These are phyloP conservation scores for Orthosia cruda DNA, from an alignment of 2,888 invertebrate species.

Conservation along the genomic window DNA sequence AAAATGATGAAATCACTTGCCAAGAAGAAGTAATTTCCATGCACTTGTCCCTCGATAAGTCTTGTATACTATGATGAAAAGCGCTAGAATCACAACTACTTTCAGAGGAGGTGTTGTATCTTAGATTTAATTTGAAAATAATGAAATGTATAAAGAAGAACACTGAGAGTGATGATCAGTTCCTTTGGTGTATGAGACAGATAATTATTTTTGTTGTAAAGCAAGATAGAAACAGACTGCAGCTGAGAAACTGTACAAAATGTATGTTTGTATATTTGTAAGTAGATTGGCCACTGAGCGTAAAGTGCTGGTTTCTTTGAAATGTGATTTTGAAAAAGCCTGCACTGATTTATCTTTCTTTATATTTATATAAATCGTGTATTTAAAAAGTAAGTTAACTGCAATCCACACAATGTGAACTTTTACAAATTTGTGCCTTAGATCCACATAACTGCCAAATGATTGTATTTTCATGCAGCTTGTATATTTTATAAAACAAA, in stretches of 20 bases:
- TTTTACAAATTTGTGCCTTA: conserved; percentile 52
- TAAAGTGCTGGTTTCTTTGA: not conserved
- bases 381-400: conserved; percentile 23
- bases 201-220: conserved; percentile 27
- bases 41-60: not conserved
- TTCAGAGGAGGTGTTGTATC: conserved; percentile 16
- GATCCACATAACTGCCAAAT: conserved; percentile 53
- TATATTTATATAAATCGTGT: conserved; percentile 17
- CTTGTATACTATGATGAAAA: conserved; percentile 29
- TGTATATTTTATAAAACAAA: conserved; percentile 56
- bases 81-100: conserved; percentile 50
- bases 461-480: conserved; percentile 54
- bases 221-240: conserved; percentile 16
- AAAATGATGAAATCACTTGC: conserved; percentile 96
- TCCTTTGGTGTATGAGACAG: conserved; percentile 25
- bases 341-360: not conserved
- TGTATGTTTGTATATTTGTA: conserved; percentile 61
- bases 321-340: not conserved
- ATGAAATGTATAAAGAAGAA: conserved; percentile 36
- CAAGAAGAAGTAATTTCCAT: conserved; percentile 86
- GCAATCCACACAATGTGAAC: conserved; percentile 15
- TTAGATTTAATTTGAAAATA: conserved; percentile 32
- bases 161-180: conserved; percentile 29
- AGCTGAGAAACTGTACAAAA: conserved; percentile 36
- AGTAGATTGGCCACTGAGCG: conserved; percentile 23